A percentile compares a stretch with the other conserved stretches of the same genome.
These are phyloP conservation scores for Laticauda laticaudata DNA, from an alignment of 2,113 vertebrate species.

Conservation along the genomic window DNA sequence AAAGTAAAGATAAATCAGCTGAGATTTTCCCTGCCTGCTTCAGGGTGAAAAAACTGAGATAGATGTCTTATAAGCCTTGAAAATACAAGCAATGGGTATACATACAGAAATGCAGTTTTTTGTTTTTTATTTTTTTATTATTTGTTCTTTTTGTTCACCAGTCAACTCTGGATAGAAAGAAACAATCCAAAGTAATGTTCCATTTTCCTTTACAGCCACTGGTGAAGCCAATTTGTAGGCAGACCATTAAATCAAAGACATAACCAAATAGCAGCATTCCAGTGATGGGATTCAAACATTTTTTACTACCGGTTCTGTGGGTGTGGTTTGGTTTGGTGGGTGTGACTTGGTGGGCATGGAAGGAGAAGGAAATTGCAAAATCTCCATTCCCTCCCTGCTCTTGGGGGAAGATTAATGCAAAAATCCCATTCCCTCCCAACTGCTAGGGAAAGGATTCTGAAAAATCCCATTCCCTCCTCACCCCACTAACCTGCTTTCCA, in stretches of 20 bases:
- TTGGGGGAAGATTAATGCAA: no score
- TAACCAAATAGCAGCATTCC: constrained; percentile 33
- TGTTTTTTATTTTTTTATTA: neutral
- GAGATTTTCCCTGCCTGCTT: neutral
- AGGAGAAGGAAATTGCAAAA: no score
- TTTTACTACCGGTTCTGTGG: no score
- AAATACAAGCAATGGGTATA: neutral
- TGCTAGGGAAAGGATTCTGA: no score
- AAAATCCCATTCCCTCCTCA: no score
- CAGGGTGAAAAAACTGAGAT: neutral
- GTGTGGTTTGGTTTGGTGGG: no score
- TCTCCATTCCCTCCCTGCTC: no score
- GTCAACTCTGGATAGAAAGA: neutral
- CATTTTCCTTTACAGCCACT: constrained; percentile 52
- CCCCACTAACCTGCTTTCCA: no score
- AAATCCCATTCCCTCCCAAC: no score
- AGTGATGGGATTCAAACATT: no score
- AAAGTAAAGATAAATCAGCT: neutral
- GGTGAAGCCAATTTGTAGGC: constrained; percentile 40
- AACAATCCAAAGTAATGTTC: constrained; percentile 49
- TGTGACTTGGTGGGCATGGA: no score
- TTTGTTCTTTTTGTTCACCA: neutral
- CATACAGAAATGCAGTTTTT: neutral
- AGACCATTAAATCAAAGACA: constrained; percentile 55
- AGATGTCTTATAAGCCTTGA: neutral